Conservation (phyloP, 2,797 vertebrate species). For the Cichlasoma orientale region DNA sequence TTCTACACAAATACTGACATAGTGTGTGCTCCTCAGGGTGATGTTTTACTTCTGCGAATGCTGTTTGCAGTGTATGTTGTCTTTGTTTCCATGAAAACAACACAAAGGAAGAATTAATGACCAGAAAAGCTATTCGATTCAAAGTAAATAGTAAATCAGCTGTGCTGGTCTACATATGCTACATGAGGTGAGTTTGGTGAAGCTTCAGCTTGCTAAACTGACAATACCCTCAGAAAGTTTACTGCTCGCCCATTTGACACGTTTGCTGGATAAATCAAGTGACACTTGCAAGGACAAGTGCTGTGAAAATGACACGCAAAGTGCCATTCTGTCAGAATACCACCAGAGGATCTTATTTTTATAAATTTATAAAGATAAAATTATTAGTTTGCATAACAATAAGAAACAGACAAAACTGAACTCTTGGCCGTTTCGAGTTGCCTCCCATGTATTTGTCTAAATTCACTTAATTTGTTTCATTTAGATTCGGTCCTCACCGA, state of each 20-base stretch:
- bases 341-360: constrained; percentile 40
- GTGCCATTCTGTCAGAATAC: constrained; percentile 43
- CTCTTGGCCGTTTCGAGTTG: constrained; percentile 38
- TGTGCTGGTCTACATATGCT: neutral
- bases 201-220: constrained; percentile 4
- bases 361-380: constrained; percentile 57
- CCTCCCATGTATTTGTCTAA: constrained; percentile 64
- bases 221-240: constrained; percentile 15
- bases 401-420: neutral
- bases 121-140: neutral
- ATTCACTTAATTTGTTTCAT: constrained; percentile 63
- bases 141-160: neutral
- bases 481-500: constrained; percentile 57
- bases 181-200: neutral
- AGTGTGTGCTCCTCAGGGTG: neutral
- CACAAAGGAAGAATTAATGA: neutral
- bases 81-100: constrained; percentile 15
- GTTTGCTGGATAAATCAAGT: constrained; percentile 57
- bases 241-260: constrained; percentile 26
- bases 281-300: constrained; percentile 52
- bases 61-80: neutral
- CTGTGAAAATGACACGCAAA: constrained; percentile 54
- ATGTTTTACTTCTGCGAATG: constrained; percentile 15
- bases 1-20: constrained; percentile 35
- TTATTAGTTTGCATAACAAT: constrained; percentile 61